Base-by-base conservation (phyloP, 1,140 invertebrate species). In the Acromyrmex charruanus region DNA sequence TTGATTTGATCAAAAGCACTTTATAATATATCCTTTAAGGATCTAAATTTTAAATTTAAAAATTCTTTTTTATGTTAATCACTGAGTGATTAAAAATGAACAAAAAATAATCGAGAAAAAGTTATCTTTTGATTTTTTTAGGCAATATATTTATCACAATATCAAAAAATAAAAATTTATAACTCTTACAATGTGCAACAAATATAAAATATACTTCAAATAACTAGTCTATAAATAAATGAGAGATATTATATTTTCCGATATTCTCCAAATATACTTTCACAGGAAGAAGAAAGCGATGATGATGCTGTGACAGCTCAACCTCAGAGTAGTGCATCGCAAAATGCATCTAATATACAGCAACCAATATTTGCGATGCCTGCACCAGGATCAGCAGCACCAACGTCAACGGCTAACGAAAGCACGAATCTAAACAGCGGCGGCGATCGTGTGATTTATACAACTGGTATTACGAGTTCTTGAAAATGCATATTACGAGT, bases 211-310 rank as follows among this genome's bases (percentile, higher is more conserved):
- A 39, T 25, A 25, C 69, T 25, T 31, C 0, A 66, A n/a, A 66
- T 44, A 55, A 7, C 10, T 55, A 51, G 1, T 66, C 14, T 18
- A 3, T 18, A 79, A 25, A 44, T 55, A 35, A 63, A 31, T 28
- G 61, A 18, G n/a, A 77, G 18, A 58, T 39, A 51, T 63, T 66
- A 25, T 71, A 84, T 61, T 25, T 77, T 51, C 59, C 6, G 69
- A 69, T 86, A 21, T 72, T 68, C 2, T 31, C 35, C 6, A 71
- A 63, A 59, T 74, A 6, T 85, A 58, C 14, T 59, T 84, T 80
- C 72, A 87, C 88, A 95, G 95, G 95, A 96, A 91, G 94, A 95
- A 28, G 93, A 95, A 69, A 95, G 94, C 81, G 95, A 95, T 74
- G 94, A 95, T 14, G 95, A 95, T 4, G 92, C 94, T 58, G 95